phyloP scores from a whole-genome alignment of 2,113 vertebrate species.

The Psilopsiagon aurifrons region DNA sequence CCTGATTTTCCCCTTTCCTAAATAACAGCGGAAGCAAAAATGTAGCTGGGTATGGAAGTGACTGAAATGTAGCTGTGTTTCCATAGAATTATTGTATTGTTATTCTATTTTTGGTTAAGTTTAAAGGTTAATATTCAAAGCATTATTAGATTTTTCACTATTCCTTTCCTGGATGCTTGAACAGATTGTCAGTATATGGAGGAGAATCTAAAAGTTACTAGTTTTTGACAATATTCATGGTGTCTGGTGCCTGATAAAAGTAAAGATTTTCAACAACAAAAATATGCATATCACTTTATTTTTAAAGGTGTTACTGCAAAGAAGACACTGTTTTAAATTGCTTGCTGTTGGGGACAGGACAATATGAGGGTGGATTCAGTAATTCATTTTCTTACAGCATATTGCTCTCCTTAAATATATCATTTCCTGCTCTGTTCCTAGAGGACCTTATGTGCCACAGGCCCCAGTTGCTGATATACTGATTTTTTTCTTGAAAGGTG shows the following conservation, averaged over 20 bases:
- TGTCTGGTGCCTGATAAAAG: conserved; percentile 24
- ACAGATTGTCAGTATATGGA: conserved; percentile 59
- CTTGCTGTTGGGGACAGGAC: conserved; percentile 3
- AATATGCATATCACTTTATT: conserved; percentile 44
- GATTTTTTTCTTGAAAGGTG: neutral
- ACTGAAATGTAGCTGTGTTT: conserved; percentile 60
- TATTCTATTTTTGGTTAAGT: conserved; percentile 64
- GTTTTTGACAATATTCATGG: conserved; percentile 6
- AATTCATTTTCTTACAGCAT: conserved; percentile 9
- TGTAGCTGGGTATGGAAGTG: neutral
- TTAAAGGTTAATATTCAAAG: conserved; percentile 69
- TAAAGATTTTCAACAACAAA: conserved; percentile 35
- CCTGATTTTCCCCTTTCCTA: neutral
- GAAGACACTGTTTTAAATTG: conserved; percentile 25
- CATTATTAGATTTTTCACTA: conserved; percentile 31
- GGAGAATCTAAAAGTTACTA: conserved; percentile 42
- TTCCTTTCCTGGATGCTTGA: conserved; percentile 35
- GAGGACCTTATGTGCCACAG: neutral
- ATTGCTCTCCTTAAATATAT: neutral
- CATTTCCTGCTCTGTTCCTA: neutral
- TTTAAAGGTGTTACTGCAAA: conserved; percentile 39
- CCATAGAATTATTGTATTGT: conserved; percentile 64
- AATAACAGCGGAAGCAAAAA: conserved; percentile 19
- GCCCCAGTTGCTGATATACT: neutral
- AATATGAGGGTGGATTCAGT: conserved; percentile 1